A percentile compares a stretch with the other conserved stretches of the same genome.
Conservation (phyloP, 2,113 vertebrate genomes). For the Phyllostomus hastatus region DNA sequence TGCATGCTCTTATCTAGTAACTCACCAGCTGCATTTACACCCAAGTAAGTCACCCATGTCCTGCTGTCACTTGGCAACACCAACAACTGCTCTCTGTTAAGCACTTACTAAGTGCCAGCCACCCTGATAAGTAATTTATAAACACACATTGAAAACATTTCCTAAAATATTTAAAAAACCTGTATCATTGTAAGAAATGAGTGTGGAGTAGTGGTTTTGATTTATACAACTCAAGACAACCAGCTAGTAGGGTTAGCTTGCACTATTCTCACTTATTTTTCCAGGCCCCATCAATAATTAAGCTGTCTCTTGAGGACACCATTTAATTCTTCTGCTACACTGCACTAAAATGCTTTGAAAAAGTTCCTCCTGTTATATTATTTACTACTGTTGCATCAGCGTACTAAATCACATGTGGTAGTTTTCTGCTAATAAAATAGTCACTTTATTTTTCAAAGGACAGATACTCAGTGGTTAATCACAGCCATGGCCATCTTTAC, state of each 20-base stretch:
- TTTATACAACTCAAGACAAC: slow-evolving; percentile 32
- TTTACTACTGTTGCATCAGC: slow-evolving; percentile 57
- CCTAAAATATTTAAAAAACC: slow-evolving; percentile 36
- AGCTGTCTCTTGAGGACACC: slow-evolving; percentile 41
- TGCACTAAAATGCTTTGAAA: slow-evolving; percentile 55
- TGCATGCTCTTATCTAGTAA: neutral
- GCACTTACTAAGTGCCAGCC: neutral
- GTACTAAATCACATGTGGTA: neutral
- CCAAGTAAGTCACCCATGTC: neutral
- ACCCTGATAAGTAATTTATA: neutral
- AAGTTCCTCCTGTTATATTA: slow-evolving; percentile 60
- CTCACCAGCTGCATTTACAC: neutral
- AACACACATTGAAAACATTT: slow-evolving; percentile 16
- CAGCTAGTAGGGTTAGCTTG: neutral
- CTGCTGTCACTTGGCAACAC: neutral
- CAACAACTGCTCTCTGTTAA: neutral
- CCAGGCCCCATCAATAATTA: slow-evolving; percentile 60
- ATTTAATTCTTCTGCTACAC: slow-evolving; percentile 69
- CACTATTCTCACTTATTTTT: slow-evolving; percentile 45
- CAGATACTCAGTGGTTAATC: slow-evolving; percentile 7
- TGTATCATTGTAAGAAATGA: neutral
- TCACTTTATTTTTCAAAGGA: slow-evolving; percentile 39
- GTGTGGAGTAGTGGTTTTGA: neutral
- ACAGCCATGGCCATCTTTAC: neutral
- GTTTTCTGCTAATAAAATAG: slow-evolving; percentile 15